phyloP scores from a whole-genome alignment of 2,888 invertebrate genomes.

The Andrena bicolor region DNA sequence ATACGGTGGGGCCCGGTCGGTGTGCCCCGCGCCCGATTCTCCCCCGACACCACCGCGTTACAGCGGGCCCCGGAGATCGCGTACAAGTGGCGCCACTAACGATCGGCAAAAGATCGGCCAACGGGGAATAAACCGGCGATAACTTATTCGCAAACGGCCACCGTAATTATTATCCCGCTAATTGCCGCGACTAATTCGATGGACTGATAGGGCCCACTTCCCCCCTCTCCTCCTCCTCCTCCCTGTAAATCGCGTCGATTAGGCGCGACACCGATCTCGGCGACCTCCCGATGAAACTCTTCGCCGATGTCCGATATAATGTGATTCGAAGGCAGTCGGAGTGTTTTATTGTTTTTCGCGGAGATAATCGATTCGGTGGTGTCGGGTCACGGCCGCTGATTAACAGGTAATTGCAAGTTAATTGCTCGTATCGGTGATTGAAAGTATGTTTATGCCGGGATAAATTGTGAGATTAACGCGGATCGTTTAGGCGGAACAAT shows the following conservation, averaged over 20 bases:
- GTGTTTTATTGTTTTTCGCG: not conserved
- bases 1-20: constrained; percentile 77
- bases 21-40: constrained; percentile 68
- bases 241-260: not conserved
- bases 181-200: constrained; percentile 30
- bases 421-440: not conserved
- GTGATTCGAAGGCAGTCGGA: not conserved
- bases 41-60: constrained; percentile 69
- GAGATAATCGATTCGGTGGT: not conserved
- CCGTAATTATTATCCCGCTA: constrained; percentile 40
- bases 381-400: not conserved
- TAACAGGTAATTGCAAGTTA: not conserved
- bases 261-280: not conserved
- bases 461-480: not conserved
- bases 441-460: constrained; percentile 1
- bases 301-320: not conserved
- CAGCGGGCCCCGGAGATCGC: constrained; percentile 42
- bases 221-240: constrained; percentile 64
- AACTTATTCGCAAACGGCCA: constrained; percentile 45
- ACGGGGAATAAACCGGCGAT: constrained; percentile 46
- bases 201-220: constrained; percentile 15
- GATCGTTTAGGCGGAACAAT: not conserved
- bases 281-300: not conserved
- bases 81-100: constrained; percentile 76
- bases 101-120: constrained; percentile 44